A percentile compares a stretch with the other conserved stretches of the same genome.
phyloP scores from a whole-genome alignment of 2,888 invertebrate species.

The Thymelicus acteon region DNA sequence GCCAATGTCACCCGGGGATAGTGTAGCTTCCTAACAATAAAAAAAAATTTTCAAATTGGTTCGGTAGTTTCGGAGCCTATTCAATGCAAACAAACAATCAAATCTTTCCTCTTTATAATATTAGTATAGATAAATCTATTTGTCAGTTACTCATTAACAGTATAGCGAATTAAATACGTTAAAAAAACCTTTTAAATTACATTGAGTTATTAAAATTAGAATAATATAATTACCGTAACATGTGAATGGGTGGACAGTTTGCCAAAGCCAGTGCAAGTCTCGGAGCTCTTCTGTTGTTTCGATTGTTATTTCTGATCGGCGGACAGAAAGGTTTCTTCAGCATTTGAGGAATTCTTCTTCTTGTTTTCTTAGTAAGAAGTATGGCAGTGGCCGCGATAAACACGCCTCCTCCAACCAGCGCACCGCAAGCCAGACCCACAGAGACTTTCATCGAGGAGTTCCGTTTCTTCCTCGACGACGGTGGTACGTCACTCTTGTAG shows the following conservation, averaged over 20 bases:
- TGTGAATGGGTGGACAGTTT: conserved; percentile 78
- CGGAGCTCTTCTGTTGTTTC: conserved; percentile 76
- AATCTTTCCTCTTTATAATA: no score
- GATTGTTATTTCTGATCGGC: conserved; percentile 61
- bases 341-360: conserved; percentile 71
- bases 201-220: no score
- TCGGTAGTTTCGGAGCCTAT: no score
- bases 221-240: conserved; percentile 63
- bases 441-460: conserved; percentile 81
- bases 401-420: conserved; percentile 81
- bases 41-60: no score
- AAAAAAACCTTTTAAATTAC: no score
- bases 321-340: conserved; percentile 80
- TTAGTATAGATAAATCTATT: no score
- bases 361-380: conserved; percentile 83
- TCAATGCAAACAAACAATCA: no score
- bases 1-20: no score
- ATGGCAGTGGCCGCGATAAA: conserved; percentile 86
- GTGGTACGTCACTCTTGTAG: conserved; percentile 78
- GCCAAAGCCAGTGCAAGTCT: conserved; percentile 73
- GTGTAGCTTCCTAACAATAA: no score
- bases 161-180: no score
- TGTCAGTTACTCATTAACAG: no score
- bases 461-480: conserved; percentile 71
- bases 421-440: conserved; percentile 75